Base-by-base conservation (phyloP, 2,113 vertebrate genomes). In the Phrynocephalus versicolor region DNA sequence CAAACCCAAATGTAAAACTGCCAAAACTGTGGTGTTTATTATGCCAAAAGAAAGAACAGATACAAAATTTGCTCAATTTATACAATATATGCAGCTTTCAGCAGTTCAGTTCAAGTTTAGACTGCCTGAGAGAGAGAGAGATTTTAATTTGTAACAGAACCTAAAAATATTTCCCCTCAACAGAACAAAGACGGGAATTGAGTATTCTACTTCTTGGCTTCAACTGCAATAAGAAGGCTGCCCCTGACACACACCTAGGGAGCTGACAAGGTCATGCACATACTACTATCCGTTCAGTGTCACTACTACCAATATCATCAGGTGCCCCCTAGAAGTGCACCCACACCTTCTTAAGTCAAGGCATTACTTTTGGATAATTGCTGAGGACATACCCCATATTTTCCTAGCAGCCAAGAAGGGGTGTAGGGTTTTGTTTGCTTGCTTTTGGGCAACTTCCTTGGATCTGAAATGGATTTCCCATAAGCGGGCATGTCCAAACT, bases 371-470 rank as follows among this genome's bases (percentile, higher is more conserved):
- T 87, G 83, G 67, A 86, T 91, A 65, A 0, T 55, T 88, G 71
- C 8, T 75, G 85, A 87, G 72, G 37, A 72, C 3, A 81, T n/a
- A 73, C 60, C 23, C 18, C 58, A 39, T 86, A 27, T 84, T 62
- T 79, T 85, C 85, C 71, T 70, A 81, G 60, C 86, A 85, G 65
- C 79, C 90, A 88, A 85, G 75, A 89, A 81, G 12, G n/a, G 69
- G n/a, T n/a, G n/a, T n/a, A n/a, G n/a, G n/a, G n/a, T n/a, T n/a
- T n/a, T n/a, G n/a, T n/a, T n/a, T n/a, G n/a, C n/a, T n/a, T n/a
- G n/a, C n/a, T 85, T 85, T 65, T 86, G 69, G 39, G 14, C 73
- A 86, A 13, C n/a, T 84, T 8, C 23, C 27, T 67, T 27, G 64
- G 30, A 27, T 30, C 64, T 30, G 30, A 30, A 67, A 30, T 67